Conservation (phyloP, 2,888 invertebrate species). For the Aromia moschata region DNA sequence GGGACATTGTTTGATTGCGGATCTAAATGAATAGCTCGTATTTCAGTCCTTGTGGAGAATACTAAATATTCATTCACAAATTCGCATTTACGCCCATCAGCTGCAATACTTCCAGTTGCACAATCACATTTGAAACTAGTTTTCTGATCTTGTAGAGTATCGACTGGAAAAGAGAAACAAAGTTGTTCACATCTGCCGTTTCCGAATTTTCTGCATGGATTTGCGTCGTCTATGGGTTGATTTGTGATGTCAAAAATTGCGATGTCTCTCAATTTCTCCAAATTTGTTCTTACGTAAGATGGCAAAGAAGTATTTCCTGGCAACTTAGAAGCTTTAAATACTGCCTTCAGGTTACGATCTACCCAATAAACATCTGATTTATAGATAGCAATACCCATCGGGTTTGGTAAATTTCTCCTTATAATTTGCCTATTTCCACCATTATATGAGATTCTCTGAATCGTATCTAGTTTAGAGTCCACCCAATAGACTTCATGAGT, state of each 20-base stretch:
- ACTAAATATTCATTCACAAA: slow-evolving; percentile 89
- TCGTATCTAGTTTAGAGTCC: slow-evolving; percentile 92
- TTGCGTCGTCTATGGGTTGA: slow-evolving; percentile 85
- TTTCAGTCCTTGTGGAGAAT: slow-evolving; percentile 93
- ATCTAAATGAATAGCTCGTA: slow-evolving; percentile 89
- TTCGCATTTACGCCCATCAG: slow-evolving; percentile 76
- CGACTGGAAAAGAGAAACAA: slow-evolving; percentile 91
- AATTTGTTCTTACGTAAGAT: slow-evolving; percentile 79
- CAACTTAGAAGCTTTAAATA: slow-evolving; percentile 82
- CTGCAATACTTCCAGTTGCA: slow-evolving; percentile 81
- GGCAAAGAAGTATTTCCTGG: slow-evolving; percentile 78
- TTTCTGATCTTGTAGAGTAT: slow-evolving; percentile 63
- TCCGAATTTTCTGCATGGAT: slow-evolving; percentile 79
- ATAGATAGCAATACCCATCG: slow-evolving; percentile 91
- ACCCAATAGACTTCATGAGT: slow-evolving; percentile 99
- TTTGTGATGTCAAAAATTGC: slow-evolving; percentile 89
- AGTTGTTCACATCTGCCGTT: slow-evolving; percentile 93
- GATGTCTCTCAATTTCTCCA: slow-evolving; percentile 88
- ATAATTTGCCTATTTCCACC: slow-evolving; percentile 86
- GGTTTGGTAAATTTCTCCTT: slow-evolving; percentile 87
- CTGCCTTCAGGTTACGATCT: slow-evolving; percentile 87
- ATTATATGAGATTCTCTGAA: slow-evolving; percentile 88
- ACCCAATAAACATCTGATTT: slow-evolving; percentile 92
- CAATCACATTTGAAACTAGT: slow-evolving; percentile 85
- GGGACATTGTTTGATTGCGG: slow-evolving; percentile 83